phyloP scores from a whole-genome alignment of 2,113 vertebrate genomes.

The Daboia siamensis region DNA sequence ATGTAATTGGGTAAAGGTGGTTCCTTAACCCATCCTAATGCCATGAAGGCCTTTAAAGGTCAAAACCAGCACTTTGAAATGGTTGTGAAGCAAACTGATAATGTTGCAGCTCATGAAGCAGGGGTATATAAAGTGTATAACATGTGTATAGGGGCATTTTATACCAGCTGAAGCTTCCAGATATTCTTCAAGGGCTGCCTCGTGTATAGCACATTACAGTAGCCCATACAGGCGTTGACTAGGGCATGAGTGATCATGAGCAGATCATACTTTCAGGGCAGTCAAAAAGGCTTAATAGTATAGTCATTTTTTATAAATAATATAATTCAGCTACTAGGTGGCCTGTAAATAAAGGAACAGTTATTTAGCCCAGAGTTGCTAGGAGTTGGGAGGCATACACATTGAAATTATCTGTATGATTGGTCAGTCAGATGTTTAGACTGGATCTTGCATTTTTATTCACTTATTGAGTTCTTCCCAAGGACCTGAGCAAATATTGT shows the following conservation, averaged over 20 bases:
- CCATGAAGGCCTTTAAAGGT: neutral
- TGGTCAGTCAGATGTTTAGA: neutral
- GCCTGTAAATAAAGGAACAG: neutral
- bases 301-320: too few relatives aligned
- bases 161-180: neutral
- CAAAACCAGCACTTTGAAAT: neutral
- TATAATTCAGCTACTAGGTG: neutral
- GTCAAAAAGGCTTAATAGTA: too few relatives aligned
- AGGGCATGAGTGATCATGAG: too few relatives aligned
- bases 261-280: too few relatives aligned
- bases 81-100: neutral
- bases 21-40: neutral
- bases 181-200: neutral
- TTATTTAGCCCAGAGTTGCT: neutral
- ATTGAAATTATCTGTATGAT: neutral
- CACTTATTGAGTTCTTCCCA: neutral
- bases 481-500: neutral
- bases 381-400: neutral
- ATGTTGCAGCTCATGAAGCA: neutral
- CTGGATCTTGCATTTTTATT: neutral
- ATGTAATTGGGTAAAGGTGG: neutral
- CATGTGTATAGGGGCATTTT: neutral
- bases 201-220: too few relatives aligned
- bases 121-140: neutral
- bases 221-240: too few relatives aligned